Conservation (phyloP, 2,888 invertebrate genomes). For the Aphodius sticticus region DNA sequence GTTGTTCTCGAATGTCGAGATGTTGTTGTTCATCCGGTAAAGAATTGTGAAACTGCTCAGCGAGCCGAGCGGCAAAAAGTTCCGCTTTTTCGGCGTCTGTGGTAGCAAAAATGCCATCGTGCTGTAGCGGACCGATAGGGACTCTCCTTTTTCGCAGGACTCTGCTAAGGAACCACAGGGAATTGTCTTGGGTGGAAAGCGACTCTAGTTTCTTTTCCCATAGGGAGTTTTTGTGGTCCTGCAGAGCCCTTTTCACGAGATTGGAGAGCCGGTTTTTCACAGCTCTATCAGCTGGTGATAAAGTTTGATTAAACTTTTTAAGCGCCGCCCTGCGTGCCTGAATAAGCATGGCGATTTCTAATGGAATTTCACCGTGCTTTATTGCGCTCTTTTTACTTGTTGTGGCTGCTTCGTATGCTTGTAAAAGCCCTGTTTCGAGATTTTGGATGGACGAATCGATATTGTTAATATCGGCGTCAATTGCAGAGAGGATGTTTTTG, state of each 20-base stretch:
- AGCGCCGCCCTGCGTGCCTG: not conserved
- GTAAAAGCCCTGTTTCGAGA: not conserved
- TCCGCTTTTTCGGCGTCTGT: not conserved
- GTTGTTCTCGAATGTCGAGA: not conserved
- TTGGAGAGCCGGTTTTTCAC: not conserved
- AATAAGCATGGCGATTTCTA: not conserved
- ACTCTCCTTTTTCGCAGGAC: not conserved
- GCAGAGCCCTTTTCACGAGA: not conserved
- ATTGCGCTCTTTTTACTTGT: not conserved
- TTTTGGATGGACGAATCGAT: not conserved
- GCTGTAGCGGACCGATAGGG: not conserved
- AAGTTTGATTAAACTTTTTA: not conserved
- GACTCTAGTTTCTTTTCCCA: not conserved
- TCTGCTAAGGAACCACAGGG: not conserved
- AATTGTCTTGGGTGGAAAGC: not conserved
- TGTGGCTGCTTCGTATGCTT: not conserved
- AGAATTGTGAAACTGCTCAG: not conserved
- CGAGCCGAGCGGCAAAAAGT: not conserved
- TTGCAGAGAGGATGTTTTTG: not conserved
- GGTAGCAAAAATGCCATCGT: no score
- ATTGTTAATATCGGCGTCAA: not conserved
- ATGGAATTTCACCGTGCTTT: not conserved
- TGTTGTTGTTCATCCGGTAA: not conserved
- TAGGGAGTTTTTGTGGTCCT: not conserved
- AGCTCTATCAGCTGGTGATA: not conserved